A percentile compares a stretch with the other conserved stretches of the same genome.
phyloP scores from a whole-genome alignment of 2,888 invertebrate species.

The Drosophila mulleri region DNA sequence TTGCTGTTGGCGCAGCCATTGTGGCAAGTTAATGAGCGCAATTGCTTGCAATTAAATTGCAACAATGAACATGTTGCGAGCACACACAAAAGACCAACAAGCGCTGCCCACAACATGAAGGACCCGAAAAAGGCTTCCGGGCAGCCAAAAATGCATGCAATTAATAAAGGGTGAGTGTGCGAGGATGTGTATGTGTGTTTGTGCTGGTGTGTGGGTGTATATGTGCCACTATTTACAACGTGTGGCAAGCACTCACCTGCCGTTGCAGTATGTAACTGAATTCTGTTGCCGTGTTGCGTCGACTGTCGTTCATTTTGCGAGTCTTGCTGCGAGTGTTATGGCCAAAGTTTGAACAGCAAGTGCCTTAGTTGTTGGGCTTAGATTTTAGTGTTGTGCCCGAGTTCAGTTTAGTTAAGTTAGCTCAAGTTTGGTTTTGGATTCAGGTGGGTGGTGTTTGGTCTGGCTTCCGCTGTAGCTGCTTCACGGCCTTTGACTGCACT shows the following conservation, averaged over 20 bases:
- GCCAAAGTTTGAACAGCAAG: conserved; percentile 54
- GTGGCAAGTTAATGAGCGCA: conserved; percentile 64
- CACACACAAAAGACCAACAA: conserved; percentile 13
- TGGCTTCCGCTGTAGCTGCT: conserved; percentile 15
- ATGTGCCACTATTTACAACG: conserved; percentile 4
- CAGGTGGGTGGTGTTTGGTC: conserved; percentile 55
- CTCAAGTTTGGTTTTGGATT: conserved; percentile 24
- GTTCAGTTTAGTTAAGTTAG: conserved; percentile 22
- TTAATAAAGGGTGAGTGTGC: conserved; percentile 24
- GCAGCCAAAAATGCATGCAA: conserved; percentile 49
- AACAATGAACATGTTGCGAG: conserved; percentile 46
- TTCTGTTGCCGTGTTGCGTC: conserved; percentile 84
- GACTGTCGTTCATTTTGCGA: conserved; percentile 82
- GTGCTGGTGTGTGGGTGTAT: background rate
- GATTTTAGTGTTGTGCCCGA: conserved; percentile 1
- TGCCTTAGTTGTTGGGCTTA: conserved; percentile 29
- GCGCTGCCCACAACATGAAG: conserved; percentile 15
- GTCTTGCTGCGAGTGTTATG: conserved; percentile 45
- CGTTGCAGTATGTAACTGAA: conserved; percentile 85
- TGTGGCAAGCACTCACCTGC: conserved; percentile 77
- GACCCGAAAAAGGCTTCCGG: conserved; percentile 20
- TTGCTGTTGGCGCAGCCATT: conserved; percentile 22
- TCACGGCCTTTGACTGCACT: conserved; percentile 29
- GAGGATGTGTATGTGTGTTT: background rate
- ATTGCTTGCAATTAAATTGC: conserved; percentile 66